These are phyloP conservation scores for Dryoscopus gambensis DNA, from an alignment of 2,113 vertebrate species.

Conservation along the genomic window DNA sequence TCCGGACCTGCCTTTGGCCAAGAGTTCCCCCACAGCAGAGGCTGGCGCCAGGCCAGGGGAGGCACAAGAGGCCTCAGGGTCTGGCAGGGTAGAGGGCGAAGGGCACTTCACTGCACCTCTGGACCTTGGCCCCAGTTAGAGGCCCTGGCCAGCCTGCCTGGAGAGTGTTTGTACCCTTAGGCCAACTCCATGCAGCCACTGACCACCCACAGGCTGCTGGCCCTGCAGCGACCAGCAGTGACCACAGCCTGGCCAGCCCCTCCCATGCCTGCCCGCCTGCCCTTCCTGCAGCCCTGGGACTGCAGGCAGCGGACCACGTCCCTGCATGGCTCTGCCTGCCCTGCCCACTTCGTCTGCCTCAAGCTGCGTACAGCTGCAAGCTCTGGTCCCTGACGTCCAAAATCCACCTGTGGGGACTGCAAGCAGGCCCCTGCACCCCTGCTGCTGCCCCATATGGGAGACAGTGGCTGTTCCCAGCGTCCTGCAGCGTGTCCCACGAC, in stretches of 20 bases:
- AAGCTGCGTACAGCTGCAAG: not conserved
- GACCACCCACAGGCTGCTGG: not conserved
- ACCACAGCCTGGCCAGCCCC: not conserved
- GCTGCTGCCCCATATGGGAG: not conserved
- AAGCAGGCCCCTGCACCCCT: not conserved
- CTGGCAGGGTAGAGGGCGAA: not conserved
- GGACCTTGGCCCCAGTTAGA: not conserved
- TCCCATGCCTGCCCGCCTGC: not conserved
- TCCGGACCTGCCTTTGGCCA: not conserved
- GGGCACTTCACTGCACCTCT: not conserved
- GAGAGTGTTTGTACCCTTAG: not conserved
- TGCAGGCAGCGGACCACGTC: accelerated
- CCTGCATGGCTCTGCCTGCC: not conserved
- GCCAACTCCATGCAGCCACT: not conserved
- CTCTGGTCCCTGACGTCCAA: not conserved
- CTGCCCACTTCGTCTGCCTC: not conserved
- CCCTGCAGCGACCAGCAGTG: not conserved
- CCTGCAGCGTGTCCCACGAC: not conserved
- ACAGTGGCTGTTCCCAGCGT: not conserved
- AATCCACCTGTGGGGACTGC: accelerated
- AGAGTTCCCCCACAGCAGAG: not conserved
- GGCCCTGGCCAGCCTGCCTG: not conserved
- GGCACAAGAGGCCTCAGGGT: not conserved
- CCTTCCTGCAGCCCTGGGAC: not conserved
- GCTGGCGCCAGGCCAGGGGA: not conserved